These are phyloP conservation scores for Xestia ashworthii DNA, from an alignment of 2,888 invertebrate genomes.

Conservation along the genomic window DNA sequence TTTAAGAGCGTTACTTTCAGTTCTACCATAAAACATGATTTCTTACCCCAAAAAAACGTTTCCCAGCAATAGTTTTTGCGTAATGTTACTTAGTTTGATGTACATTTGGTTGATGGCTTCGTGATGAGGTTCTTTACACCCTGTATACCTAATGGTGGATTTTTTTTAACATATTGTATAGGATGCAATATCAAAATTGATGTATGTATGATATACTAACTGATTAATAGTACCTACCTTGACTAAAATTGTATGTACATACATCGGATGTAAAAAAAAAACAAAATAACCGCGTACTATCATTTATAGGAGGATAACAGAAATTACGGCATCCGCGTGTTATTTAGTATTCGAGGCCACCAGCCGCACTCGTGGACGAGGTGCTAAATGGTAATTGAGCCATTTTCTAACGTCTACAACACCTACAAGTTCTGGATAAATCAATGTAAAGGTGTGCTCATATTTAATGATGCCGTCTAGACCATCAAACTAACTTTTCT, in stretches of 20 bases:
- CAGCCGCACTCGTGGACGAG: not conserved
- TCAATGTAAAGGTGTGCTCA: not conserved
- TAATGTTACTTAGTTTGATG: no score
- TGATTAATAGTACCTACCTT: not conserved
- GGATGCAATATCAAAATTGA: no score
- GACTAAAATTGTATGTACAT: no score
- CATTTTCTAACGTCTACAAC: not conserved
- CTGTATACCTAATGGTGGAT: no score
- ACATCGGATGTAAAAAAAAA: not conserved
- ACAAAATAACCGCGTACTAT: not conserved
- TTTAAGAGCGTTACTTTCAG: no score
- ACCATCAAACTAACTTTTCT: not conserved
- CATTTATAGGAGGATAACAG: not conserved
- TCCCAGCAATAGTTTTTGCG: no score
- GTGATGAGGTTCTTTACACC: no score
- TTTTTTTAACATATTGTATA: no score
- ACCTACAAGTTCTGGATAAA: not conserved
- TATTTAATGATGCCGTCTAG: not conserved
- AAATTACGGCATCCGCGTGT: conserved; percentile 9
- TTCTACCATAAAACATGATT: no score
- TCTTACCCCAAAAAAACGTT: no score
- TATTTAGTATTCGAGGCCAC: not conserved
- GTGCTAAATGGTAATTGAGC: not conserved
- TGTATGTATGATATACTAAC: no score
- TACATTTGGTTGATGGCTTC: no score